Evolutionary conservation across 1,140 invertebrate genomes (phyloP).

Genomic region (Zelostemma sp.): DNA sequence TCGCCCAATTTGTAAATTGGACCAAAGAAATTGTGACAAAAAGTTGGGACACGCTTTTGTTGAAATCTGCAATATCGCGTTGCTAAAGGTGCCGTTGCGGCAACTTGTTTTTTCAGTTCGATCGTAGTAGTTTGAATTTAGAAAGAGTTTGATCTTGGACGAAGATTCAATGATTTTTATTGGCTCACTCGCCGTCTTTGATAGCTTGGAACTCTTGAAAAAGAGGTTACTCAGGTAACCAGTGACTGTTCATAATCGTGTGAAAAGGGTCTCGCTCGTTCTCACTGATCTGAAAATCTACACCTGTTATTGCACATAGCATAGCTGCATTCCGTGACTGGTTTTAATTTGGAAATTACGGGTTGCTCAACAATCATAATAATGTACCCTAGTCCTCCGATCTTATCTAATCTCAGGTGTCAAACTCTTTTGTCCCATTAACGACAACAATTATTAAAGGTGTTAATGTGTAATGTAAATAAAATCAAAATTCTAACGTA

Average conservation of each 20-base stretch:
- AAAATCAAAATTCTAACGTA: too few relatives aligned
- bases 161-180: conserved; percentile 51
- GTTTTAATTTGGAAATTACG: conserved; percentile 63
- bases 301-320: conserved; percentile 50
- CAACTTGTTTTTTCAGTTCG: too few relatives aligned
- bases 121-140: neutral
- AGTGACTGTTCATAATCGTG: conserved; percentile 57
- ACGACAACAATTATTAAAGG: conserved; percentile 21
- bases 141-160: too few relatives aligned
- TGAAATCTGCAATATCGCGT: neutral
- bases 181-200: conserved; percentile 53
- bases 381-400: conserved; percentile 40
- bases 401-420: conserved; percentile 50
- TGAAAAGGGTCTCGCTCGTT: conserved; percentile 40
- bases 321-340: conserved; percentile 53
- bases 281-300: conserved; percentile 38
- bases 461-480: neutral
- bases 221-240: conserved; percentile 59
- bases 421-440: conserved; percentile 30
- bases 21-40: neutral
- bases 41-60: neutral
- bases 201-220: conserved; percentile 46
- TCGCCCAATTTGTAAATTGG: neutral
- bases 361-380: conserved; percentile 57
- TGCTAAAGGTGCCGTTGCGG: neutral